Conservation (phyloP, 1,140 invertebrate genomes). For the Anoplolepis gracilipes region DNA sequence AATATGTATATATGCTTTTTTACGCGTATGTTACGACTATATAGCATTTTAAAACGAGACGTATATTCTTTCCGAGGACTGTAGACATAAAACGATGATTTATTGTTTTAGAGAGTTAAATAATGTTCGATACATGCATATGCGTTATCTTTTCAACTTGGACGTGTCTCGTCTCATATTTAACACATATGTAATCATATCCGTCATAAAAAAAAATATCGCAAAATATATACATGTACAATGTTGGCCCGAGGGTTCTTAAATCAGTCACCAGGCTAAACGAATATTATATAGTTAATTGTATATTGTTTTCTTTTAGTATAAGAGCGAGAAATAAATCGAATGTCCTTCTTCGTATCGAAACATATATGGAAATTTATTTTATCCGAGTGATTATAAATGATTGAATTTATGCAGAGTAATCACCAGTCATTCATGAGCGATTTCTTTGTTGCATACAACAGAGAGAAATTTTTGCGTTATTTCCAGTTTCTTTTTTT, state of each 20-base stretch:
- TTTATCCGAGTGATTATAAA: too few relatives aligned
- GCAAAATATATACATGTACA: background rate
- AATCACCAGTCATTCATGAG: too few relatives aligned
- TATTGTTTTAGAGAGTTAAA: constrained; percentile 4
- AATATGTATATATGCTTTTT: background rate
- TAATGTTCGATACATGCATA: constrained; percentile 10
- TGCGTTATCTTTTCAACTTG: background rate
- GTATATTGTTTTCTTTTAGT: background rate
- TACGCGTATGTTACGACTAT: background rate
- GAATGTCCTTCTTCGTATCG: background rate
- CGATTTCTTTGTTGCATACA: too few relatives aligned
- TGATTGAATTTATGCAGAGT: too few relatives aligned
- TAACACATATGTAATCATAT: constrained; percentile 11
- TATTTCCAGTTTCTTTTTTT: too few relatives aligned
- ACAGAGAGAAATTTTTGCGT: too few relatives aligned
- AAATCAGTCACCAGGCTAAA: too few relatives aligned
- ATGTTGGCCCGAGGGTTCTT: background rate
- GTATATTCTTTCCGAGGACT: background rate
- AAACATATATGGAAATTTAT: background rate
- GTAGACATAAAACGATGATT: background rate
- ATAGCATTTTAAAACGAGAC: background rate
- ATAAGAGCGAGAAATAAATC: background rate
- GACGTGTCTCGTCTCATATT: background rate
- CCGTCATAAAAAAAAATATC: background rate
- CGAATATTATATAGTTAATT: too few relatives aligned